Conservation (phyloP, 2,888 invertebrate species). For the Philereme transversata region DNA sequence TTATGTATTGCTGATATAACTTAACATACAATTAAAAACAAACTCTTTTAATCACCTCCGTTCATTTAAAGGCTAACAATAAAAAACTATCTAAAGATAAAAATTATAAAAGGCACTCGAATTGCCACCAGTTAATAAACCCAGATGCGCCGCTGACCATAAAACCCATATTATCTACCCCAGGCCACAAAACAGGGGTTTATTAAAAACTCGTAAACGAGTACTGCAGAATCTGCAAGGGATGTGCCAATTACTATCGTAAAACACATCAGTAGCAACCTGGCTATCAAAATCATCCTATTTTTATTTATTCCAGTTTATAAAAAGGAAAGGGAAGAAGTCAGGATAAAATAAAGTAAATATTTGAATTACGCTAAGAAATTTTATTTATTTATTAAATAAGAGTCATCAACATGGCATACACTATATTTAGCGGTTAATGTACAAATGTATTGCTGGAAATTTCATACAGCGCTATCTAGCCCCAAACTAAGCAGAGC, state of each 20-base stretch:
- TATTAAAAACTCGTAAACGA: constrained; percentile 75
- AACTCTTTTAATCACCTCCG: too few species aligned
- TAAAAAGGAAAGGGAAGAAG: constrained; percentile 1
- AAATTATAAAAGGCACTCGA: neutral
- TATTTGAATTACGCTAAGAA: too few species aligned
- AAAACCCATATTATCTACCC: constrained; percentile 68
- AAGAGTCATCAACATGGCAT: too few species aligned
- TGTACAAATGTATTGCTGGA: too few species aligned
- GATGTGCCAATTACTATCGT: constrained; percentile 55
- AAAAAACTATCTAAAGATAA: too few species aligned
- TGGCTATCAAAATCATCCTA: constrained; percentile 2
- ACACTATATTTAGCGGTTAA: too few species aligned
- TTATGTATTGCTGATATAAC: too few species aligned
- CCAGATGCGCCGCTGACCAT: constrained; percentile 64
- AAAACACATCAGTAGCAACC: constrained; percentile 32
- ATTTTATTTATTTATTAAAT: too few species aligned
- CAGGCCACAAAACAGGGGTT: constrained; percentile 58
- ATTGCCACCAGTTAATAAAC: constrained; percentile 34
- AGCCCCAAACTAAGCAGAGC: too few species aligned
- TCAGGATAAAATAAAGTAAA: neutral
- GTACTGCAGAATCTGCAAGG: constrained; percentile 49
- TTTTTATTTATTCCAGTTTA: neutral
- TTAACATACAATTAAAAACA: too few species aligned
- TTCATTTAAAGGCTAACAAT: too few species aligned
- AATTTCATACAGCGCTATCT: too few species aligned